A percentile compares a stretch with the other conserved stretches of the same genome.
phyloP scores from a whole-genome alignment of 2,113 vertebrate genomes.

The Numenius arquata region DNA sequence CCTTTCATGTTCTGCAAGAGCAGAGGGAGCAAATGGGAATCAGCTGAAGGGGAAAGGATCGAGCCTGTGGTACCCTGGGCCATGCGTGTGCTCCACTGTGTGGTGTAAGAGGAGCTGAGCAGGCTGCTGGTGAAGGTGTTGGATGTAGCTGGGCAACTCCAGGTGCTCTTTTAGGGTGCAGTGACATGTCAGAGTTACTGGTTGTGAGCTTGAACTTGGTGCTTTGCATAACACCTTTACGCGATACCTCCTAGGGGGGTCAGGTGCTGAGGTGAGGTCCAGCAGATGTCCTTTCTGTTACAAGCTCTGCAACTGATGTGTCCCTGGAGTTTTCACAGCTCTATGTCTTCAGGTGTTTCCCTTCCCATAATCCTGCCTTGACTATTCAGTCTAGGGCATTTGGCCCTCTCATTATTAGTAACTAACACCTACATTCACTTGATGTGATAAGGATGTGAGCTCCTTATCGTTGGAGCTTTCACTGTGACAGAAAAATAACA shows the following conservation, averaged over 20 bases:
- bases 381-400: not conserved
- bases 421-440: not conserved
- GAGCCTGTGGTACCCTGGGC: not conserved
- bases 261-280: not conserved
- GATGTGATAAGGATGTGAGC: too few relatives aligned
- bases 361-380: not conserved
- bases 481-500: not conserved
- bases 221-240: not conserved
- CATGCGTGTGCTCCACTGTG: not conserved
- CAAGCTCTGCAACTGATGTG: not conserved
- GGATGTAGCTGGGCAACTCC: not conserved
- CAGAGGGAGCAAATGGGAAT: not conserved
- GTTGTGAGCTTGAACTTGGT: not conserved
- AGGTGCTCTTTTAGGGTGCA: not conserved
- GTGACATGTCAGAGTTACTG: not conserved
- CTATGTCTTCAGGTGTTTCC: not conserved
- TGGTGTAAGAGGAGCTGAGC: not conserved
- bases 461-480: not conserved
- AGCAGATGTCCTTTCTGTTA: not conserved
- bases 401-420: not conserved
- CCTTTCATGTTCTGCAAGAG: not conserved
- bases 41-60: not conserved
- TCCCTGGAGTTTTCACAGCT: not conserved
- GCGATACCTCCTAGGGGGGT: rapidly evolving
- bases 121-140: not conserved